Evolutionary conservation across 92 coral and sea anemone species (phyloP), one percentile per base, ranked within the genome.

Genomic region (Porites lobata): DNA sequence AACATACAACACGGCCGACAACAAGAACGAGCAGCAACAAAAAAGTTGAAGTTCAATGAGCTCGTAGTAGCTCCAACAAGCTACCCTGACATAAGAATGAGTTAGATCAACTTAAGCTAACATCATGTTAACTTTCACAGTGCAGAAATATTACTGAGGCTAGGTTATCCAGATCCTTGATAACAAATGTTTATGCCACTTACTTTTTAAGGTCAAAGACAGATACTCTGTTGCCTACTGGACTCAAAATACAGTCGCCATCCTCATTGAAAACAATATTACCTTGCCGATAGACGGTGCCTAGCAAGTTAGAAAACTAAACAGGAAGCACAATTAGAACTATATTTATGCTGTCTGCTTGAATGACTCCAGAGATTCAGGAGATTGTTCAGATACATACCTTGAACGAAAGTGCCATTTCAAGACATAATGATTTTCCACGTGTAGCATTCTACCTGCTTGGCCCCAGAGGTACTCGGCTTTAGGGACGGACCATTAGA

Each of bases 131-230:
- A 38, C 47, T 38, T 38, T 38, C 4, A 38, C 47, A 38, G 5
- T 38, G 47, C 47, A 32, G 11, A 50, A 9, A 22, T 17, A 19
- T 72, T 18, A 32, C 24, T 9, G 13, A 13, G 50, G 29, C 56
- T 1, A 14, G 29, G 52, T 8, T 12, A 50, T 29, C 21, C 38
- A 17, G 19, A 12, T 73, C 9, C 13, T 2, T 1, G 11, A n/a
- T 47, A 13, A 67, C 8, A 7, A 65, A 32, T 20, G 53, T 21
- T 6, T 65, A 14, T 9, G 71, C 4, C 52, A 59, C 96, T 92
- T 90, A 98, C 99, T 96, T 98, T 89, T 94, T 98, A 65, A 98
- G 88, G 80, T 98, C 99, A 79, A 98, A 98, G 65, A 98, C 96
- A 18, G 98, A 87, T 24, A 94, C 99, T 69, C 96, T 83, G 88